These are phyloP conservation scores for Dissostichus mawsoni DNA, from an alignment of 2,113 vertebrate species.

Conservation along the genomic window DNA sequence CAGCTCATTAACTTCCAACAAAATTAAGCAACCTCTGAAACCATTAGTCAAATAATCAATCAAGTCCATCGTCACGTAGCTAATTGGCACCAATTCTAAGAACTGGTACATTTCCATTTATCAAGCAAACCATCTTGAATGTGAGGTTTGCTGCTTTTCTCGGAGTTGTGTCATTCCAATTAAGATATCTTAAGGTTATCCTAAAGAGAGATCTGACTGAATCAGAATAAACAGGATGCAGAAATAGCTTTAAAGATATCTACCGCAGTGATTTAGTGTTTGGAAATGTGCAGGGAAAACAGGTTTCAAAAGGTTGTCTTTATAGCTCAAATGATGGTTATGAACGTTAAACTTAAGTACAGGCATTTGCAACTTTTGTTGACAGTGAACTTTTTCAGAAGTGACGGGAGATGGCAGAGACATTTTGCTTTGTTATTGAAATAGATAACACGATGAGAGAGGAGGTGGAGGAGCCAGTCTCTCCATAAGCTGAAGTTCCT, in stretches of 20 bases:
- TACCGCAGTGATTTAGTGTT: not conserved
- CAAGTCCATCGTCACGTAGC: not conserved
- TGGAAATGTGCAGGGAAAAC: not conserved
- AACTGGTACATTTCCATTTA: not conserved
- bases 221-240: constrained; percentile 2
- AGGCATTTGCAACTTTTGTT: constrained; percentile 51
- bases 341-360: constrained; percentile 40
- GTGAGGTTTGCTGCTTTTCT: not conserved
- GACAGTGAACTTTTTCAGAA: constrained; percentile 24
- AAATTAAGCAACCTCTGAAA: not conserved
- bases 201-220: not conserved
- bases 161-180: not conserved
- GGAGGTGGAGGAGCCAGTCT: constrained; percentile 54
- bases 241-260: constrained; percentile 16
- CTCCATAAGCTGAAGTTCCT: constrained; percentile 61
- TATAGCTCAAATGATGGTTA: constrained; percentile 8
- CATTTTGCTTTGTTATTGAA: constrained; percentile 59
- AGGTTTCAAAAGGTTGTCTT: constrained; percentile 28
- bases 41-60: not conserved
- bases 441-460: constrained; percentile 61
- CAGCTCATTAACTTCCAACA: not conserved
- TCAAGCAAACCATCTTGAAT: not conserved
- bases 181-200: not conserved
- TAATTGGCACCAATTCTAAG: not conserved
- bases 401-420: constrained; percentile 36